phyloP scores from a whole-genome alignment of 2,113 vertebrate genomes.

The Asarcornis scutulata region DNA sequence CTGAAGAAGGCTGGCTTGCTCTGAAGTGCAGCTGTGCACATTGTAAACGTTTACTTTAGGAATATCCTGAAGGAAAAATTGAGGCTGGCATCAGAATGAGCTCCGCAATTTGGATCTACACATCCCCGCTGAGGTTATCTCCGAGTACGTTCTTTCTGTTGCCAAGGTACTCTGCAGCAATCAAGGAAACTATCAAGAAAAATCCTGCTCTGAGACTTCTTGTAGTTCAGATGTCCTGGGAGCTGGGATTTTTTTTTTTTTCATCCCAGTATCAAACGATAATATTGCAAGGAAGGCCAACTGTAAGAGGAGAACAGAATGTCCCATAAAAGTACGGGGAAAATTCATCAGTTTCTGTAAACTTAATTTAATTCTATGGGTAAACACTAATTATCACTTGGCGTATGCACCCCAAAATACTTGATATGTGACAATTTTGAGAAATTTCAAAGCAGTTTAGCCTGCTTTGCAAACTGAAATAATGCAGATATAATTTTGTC shows the following conservation, averaged over 20 bases:
- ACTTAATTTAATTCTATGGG: neutral
- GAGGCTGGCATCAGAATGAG: neutral
- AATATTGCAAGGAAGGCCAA: neutral
- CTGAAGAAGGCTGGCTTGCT: neutral
- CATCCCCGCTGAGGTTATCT: accelerated
- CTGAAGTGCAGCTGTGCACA: neutral
- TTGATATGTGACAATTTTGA: neutral
- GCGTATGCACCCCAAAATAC: neutral
- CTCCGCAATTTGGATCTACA: neutral
- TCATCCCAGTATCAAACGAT: neutral
- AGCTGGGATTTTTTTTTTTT: neutral
- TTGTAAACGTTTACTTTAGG: neutral
- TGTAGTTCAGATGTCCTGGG: accelerated
- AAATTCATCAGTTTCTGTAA: neutral
- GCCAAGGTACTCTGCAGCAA: neutral
- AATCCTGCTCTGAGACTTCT: neutral
- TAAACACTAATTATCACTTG: neutral
- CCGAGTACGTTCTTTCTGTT: neutral
- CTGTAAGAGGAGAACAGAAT: neutral
- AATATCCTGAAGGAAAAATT: neutral
- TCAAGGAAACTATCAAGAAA: neutral
- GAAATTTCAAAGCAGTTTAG: neutral
- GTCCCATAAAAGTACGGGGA: neutral
- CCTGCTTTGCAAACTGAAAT: neutral
- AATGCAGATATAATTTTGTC: neutral